phyloP scores from a whole-genome alignment of 2,888 invertebrate genomes.

The Tetropium fuscum region DNA sequence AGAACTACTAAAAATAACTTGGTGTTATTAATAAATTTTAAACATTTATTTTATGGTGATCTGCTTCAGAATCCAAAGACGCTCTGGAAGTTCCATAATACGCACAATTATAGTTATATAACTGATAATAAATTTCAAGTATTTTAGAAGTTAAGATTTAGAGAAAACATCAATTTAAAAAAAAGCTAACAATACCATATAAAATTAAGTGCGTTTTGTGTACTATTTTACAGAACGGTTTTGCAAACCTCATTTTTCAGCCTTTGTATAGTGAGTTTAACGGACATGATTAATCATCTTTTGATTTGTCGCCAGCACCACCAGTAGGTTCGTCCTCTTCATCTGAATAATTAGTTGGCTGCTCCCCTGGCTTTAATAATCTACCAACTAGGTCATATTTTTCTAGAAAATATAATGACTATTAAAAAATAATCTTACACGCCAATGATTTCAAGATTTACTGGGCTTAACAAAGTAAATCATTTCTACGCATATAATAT shows the following conservation, averaged over 20 bases:
- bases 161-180: slow-evolving; percentile 10
- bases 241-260: slow-evolving; percentile 39
- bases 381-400: slow-evolving; percentile 94
- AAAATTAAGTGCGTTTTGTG: slow-evolving; percentile 25
- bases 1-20: no score
- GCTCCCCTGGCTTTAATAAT: slow-evolving; percentile 90
- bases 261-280: slow-evolving; percentile 37
- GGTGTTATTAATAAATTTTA: no score
- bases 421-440: no score
- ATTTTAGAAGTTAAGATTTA: slow-evolving; percentile 8
- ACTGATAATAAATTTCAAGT: no score
- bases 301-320: slow-evolving; percentile 64
- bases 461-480: no score
- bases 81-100: not conserved
- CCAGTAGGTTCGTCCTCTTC: slow-evolving; percentile 78
- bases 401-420: slow-evolving; percentile 72
- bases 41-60: slow-evolving; percentile 6
- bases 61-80: no score
- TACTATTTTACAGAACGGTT: slow-evolving; percentile 28
- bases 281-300: slow-evolving; percentile 54
- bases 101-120: slow-evolving; percentile 8
- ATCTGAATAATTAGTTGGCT: slow-evolving; percentile 90
- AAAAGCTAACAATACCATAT: slow-evolving; percentile 22
- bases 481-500: no score
- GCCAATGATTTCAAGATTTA: no score